Conservation (phyloP, 2,888 invertebrate species). For the Masnerella sp. region DNA sequence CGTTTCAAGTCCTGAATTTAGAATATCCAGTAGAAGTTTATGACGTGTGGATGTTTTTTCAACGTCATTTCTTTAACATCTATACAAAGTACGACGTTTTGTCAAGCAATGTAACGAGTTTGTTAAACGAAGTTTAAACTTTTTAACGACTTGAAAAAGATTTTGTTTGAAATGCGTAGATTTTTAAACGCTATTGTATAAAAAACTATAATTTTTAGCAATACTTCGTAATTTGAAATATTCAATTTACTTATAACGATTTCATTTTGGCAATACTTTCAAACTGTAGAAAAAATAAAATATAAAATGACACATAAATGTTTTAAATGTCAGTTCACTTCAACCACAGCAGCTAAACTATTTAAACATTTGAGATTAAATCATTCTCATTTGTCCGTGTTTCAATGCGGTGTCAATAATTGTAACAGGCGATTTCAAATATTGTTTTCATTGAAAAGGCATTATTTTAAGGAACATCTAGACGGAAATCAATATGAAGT, state of each 20-base stretch:
- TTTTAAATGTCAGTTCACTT: background rate
- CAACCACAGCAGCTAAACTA: background rate
- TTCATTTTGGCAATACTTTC: background rate
- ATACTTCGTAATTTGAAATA: background rate
- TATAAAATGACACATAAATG: slow-evolving; percentile 6
- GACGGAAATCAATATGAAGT: background rate
- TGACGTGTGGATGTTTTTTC: slow-evolving; percentile 13
- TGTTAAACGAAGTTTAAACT: background rate
- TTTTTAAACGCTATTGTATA: background rate
- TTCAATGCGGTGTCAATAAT: background rate
- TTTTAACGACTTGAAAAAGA: background rate
- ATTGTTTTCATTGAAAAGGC: slow-evolving; percentile 16
- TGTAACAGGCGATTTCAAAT: slow-evolving; percentile 17
- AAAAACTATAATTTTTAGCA: slow-evolving; percentile 2
- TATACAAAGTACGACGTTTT: slow-evolving; percentile 2
- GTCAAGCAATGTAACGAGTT: slow-evolving; percentile 2
- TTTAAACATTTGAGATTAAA: slow-evolving; percentile 7
- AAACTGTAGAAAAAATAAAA: background rate
- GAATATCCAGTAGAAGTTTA: background rate
- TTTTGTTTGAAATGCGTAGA: background rate
- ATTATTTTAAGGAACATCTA: slow-evolving; percentile 15
- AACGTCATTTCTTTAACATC: slow-evolving; percentile 6
- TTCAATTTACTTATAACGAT: background rate
- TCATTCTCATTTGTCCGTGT: background rate
- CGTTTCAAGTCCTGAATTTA: slow-evolving; percentile 4